A percentile compares a stretch with the other conserved stretches of the same genome.
Conservation (phyloP, 2,113 vertebrate genomes). For the Ceuthmochares aereus region DNA sequence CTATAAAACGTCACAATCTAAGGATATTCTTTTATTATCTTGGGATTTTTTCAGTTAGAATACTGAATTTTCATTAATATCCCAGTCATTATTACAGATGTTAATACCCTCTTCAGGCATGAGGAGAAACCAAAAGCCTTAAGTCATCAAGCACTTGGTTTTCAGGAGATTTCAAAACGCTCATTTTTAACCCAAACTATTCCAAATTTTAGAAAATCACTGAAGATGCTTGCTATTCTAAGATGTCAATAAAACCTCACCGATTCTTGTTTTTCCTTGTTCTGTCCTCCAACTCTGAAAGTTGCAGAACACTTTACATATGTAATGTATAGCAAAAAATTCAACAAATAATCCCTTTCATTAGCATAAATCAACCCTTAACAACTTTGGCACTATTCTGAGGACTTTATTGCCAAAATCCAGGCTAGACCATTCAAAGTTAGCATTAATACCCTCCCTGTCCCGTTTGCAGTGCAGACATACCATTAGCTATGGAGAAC, state of each 20-base stretch:
- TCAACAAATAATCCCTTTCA: background rate
- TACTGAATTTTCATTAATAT: background rate
- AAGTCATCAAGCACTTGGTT: background rate
- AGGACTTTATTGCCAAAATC: background rate
- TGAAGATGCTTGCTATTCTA: background rate
- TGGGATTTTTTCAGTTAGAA: background rate
- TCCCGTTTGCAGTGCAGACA: background rate
- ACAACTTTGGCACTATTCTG: accelerated
- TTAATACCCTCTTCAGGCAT: background rate
- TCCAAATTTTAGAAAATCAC: background rate
- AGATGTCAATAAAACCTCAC: background rate
- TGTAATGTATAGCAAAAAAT: background rate
- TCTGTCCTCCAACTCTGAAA: background rate
- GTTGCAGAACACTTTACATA: background rate
- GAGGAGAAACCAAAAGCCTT: background rate
- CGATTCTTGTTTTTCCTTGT: background rate
- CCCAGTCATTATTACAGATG: background rate
- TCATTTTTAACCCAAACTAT: background rate
- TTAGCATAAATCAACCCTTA: background rate
- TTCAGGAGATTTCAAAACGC: background rate
- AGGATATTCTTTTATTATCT: background rate
- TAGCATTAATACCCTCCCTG: background rate
- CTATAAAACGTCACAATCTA: background rate
- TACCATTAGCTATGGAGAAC: background rate
- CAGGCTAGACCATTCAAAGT: background rate